Evolutionary conservation across 2,113 vertebrate species (phyloP), one percentile per base, ranked within the genome.

Genomic region (Nannobrachium achirus): DNA sequence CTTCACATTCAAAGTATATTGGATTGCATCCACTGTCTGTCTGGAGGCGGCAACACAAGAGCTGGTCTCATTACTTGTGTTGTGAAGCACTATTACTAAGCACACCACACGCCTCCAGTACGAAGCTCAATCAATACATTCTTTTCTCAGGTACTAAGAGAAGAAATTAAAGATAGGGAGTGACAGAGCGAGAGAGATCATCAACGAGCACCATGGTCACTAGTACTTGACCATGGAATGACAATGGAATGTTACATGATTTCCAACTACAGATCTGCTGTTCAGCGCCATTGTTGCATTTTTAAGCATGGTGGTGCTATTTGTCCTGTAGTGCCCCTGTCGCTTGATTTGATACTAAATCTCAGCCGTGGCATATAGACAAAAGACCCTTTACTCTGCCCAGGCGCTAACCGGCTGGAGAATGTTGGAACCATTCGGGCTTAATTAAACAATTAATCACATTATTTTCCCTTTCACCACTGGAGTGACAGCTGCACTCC

Each of bases 401-500:
- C 0, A 10, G 16, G 52, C 33, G 13, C 57, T 7, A 61, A 5
- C 50, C 10, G 76, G 75, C 73, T n/a, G 50, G 64, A 64, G 45
- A 77, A 42, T 63, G 9, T 10, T 45, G 10, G 10, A 60, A 49
- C 42, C 3, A 15, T 8, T 56, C 66, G 48, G 60, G 18, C 63
- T 56, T 86, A 80, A 86, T 86, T 75, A 81, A 19, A 68, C 59
- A 10, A 84, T 84, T 71, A 76, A 80, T 86, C 83, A 83, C 33
- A 53, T 38, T 13, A 56, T 67, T 59, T 64, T 40, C 33, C 19
- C 20, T 53, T 53, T 20, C 16, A 60, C 8, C 56, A 42, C 10
- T 41, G 13, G 20, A 61, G 40, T 62, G 13, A 56, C 58, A 10
- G 15, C 14, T 53, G 18, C 41, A 50, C 59, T 46, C 25, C 19